Conservation (phyloP, 2,113 vertebrate species). For the Hemiprocne comata region DNA sequence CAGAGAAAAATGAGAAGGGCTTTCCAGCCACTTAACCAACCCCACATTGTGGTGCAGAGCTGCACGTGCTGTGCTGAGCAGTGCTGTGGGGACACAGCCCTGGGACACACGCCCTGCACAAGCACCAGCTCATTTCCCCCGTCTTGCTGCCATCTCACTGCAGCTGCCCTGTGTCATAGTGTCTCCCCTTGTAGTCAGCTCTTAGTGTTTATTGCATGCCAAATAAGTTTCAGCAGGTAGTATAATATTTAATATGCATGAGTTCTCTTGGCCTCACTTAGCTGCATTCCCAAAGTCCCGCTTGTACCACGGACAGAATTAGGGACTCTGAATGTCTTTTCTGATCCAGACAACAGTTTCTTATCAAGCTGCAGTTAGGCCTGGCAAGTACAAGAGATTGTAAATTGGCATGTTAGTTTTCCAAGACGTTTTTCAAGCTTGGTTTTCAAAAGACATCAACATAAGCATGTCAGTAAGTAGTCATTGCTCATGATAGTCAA, state of each 20-base stretch:
- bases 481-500: not conserved
- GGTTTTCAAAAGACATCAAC: constrained; percentile 5
- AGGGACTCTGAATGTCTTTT: not conserved
- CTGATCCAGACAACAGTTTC: not conserved
- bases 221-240: not conserved
- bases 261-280: not conserved
- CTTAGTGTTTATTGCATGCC: not conserved
- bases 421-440: not conserved
- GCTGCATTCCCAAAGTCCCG: not conserved
- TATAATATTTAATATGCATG: not conserved
- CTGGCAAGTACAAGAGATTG: constrained; percentile 27
- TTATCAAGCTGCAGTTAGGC: not conserved
- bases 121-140: too few species aligned
- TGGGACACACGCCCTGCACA: not conserved
- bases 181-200: not conserved
- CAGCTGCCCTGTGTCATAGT: fast-evolving
- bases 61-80: not conserved
- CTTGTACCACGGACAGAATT: constrained; percentile 1
- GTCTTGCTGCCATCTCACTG: not conserved
- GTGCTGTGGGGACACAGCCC: not conserved
- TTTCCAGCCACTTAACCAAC: not conserved
- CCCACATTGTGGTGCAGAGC: fast-evolving
- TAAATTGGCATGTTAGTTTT: constrained; percentile 26
- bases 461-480: not conserved
- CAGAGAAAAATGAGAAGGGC: not conserved